A percentile compares a stretch with the other conserved stretches of the same genome.
phyloP scores from a whole-genome alignment of 2,113 vertebrate species.

The Macrotus californicus region DNA sequence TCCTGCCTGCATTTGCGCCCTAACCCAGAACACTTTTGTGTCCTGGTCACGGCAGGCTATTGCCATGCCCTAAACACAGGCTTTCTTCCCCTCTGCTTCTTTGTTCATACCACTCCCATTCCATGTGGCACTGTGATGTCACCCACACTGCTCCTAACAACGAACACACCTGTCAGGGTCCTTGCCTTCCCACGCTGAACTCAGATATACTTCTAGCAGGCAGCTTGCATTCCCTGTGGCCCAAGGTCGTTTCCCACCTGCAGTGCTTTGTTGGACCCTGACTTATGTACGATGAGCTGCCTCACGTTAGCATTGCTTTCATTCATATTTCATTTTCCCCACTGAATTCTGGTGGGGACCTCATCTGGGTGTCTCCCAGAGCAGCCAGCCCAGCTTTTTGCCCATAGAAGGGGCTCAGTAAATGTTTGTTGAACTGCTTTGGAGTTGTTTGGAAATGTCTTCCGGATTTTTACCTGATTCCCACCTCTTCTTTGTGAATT shows the following conservation, averaged over 20 bases:
- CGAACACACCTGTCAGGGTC: background rate
- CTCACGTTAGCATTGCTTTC: background rate
- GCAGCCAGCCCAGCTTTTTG: background rate
- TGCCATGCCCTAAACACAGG: background rate
- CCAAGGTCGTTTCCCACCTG: background rate
- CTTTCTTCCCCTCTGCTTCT: background rate
- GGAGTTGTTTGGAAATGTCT: slow-evolving; percentile 45
- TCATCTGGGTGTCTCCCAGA: background rate
- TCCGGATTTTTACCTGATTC: slow-evolving; percentile 48
- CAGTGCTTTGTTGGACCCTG: background rate
- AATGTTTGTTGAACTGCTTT: slow-evolving; percentile 24
- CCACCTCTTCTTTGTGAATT: slow-evolving; percentile 66
- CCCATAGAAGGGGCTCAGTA: background rate
- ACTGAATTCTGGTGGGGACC: background rate
- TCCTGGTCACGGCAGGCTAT: background rate
- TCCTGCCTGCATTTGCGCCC: background rate
- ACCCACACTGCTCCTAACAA: background rate
- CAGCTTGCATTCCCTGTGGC: background rate
- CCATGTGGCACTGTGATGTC: background rate
- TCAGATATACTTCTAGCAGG: background rate
- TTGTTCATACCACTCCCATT: background rate
- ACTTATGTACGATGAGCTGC: background rate
- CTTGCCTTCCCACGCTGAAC: background rate
- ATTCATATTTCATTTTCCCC: background rate
- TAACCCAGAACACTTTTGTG: background rate